Evolutionary conservation across 2,113 vertebrate species (phyloP).

Genomic region (Bostrychus sinensis): DNA sequence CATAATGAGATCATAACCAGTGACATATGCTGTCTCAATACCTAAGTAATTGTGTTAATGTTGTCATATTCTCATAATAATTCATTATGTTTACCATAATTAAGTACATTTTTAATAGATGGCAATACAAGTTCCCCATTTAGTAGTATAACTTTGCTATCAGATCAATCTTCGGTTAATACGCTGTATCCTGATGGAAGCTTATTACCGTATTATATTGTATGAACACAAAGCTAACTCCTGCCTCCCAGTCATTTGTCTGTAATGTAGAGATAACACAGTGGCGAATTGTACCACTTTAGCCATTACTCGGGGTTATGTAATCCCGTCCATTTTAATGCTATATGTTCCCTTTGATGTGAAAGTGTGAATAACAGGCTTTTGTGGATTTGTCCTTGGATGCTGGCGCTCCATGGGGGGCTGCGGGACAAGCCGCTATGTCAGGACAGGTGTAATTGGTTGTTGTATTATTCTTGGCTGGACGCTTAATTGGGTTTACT

Average conservation of each 20-base stretch:
- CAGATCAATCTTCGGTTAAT: slow-evolving; percentile 9
- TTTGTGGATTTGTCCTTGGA: slow-evolving; percentile 21
- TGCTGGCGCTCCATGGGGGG: slow-evolving; percentile 3
- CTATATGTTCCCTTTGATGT: background rate
- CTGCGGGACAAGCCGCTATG: slow-evolving; percentile 3
- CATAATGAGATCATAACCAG: too few relatives aligned
- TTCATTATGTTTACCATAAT: too few relatives aligned
- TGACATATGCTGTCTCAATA: too few relatives aligned
- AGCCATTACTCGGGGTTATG: background rate
- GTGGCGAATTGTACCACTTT: background rate
- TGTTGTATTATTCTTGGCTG: slow-evolving; percentile 24
- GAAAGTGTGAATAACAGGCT: background rate
- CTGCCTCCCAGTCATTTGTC: slow-evolving; percentile 1
- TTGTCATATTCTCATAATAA: too few relatives aligned
- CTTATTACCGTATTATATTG: slow-evolving; percentile 18
- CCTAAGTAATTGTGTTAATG: too few relatives aligned
- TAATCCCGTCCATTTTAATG: background rate
- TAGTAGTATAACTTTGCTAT: background rate
- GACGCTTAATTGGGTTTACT: slow-evolving; percentile 43
- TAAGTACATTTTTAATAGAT: too few relatives aligned
- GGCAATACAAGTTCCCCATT: too few relatives aligned
- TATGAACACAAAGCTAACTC: slow-evolving; percentile 18
- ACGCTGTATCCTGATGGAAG: slow-evolving; percentile 10
- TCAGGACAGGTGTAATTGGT: slow-evolving; percentile 48
- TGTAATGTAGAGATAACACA: background rate